phyloP scores from a whole-genome alignment of 2,113 vertebrate species.

The Carassius carassius region DNA sequence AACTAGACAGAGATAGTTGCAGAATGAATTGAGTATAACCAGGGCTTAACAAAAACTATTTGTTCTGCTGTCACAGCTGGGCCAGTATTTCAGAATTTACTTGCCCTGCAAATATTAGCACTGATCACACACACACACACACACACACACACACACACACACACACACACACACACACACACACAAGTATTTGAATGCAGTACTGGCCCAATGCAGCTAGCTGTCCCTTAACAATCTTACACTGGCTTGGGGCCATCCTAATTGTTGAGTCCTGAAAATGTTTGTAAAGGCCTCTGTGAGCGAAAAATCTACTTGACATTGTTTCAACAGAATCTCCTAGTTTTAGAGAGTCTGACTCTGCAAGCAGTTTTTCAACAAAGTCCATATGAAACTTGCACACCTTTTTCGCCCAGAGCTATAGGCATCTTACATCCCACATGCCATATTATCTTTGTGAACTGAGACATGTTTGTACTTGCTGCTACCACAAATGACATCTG shows the following conservation, averaged over 20 bases:
- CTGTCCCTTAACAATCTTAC: background rate
- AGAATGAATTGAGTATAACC: conserved; percentile 10
- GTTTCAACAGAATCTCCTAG: background rate
- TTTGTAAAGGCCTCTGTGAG: background rate
- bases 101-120: background rate
- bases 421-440: conserved; percentile 12
- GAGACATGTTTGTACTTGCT: conserved; percentile 54
- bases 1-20: background rate
- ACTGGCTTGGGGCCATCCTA: background rate
- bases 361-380: conserved; percentile 1
- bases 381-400: conserved; percentile 23
- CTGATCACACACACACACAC: background rate
- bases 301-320: background rate
- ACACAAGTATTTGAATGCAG: too few relatives aligned
- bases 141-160: too few relatives aligned
- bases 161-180: too few relatives aligned
- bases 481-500: conserved; percentile 36
- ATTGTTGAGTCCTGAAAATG: background rate
- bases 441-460: conserved; percentile 48
- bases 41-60: background rate
- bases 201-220: background rate
- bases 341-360: background rate
- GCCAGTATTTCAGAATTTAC: background rate
- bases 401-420: conserved; percentile 33
- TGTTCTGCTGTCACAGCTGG: background rate